Percentiles rank a stretch among this genome's conserved stretches.
These are phyloP conservation scores for Ommatoiulus sabulosus DNA, from an alignment of 2,888 invertebrate species.

Conservation along the genomic window DNA sequence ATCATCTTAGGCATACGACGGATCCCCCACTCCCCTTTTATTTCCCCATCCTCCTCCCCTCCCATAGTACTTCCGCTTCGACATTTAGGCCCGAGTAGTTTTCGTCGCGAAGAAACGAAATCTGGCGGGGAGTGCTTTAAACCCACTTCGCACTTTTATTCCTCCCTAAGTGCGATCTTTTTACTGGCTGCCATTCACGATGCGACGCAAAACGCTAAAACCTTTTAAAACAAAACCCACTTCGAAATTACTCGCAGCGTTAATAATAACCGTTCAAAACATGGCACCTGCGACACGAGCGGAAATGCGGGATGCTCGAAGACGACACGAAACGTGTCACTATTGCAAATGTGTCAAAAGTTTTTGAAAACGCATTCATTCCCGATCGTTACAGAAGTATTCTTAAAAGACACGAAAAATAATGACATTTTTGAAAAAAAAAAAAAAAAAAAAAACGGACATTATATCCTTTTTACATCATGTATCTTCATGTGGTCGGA, in stretches of 20 bases:
- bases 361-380: neutral
- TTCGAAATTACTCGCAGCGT: slow-evolving; percentile 7
- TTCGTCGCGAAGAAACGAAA: neutral
- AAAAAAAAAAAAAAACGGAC: too few species aligned
- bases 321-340: neutral
- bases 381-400: too few species aligned
- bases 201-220: slow-evolving; percentile 4
- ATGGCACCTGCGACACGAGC: neutral
- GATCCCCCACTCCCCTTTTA: neutral
- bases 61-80: neutral
- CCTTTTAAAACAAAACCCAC: slow-evolving; percentile 25
- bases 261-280: neutral
- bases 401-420: too few species aligned
- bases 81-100: neutral
- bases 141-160: slow-evolving; percentile 22
- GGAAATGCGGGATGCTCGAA: neutral
- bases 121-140: neutral
- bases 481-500: too few species aligned
- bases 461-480: too few species aligned
- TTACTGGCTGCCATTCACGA: slow-evolving; percentile 28
- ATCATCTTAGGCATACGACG: neutral
- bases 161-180: slow-evolving; percentile 34
- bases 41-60: neutral
- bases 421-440: too few species aligned
- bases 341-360: neutral